A percentile compares a stretch with the other conserved stretches of the same genome.
Conservation (phyloP, 2,113 vertebrate genomes). For the Chamaetylas fuelleborni region DNA sequence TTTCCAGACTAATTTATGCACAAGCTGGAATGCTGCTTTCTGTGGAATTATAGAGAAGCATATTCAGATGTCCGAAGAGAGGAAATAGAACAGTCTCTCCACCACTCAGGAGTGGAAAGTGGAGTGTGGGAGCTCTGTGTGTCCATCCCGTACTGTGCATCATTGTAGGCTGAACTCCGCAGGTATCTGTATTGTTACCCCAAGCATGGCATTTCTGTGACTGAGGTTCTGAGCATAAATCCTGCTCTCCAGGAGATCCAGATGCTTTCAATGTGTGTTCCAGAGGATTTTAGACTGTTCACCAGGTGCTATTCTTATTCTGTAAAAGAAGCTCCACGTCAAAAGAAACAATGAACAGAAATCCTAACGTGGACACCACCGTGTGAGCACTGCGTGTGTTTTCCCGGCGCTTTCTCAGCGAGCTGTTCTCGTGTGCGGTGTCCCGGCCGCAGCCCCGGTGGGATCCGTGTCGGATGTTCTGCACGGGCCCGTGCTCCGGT, state of each 20-base stretch:
- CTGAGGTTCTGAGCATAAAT: not conserved
- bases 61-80: not conserved
- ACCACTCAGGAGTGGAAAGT: not conserved
- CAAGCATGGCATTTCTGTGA: not conserved
- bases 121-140: not conserved
- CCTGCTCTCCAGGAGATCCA: not conserved
- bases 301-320: not conserved
- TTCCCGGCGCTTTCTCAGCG: not conserved
- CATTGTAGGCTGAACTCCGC: not conserved
- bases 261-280: not conserved
- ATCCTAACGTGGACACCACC: accelerated
- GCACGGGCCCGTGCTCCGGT: accelerated
- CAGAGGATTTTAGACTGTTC: not conserved
- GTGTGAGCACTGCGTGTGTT: accelerated
- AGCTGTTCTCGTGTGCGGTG: accelerated
- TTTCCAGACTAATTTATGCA: not conserved
- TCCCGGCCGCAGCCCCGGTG: not conserved
- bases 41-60: not conserved
- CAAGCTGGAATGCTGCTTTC: not conserved
- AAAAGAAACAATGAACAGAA: not conserved
- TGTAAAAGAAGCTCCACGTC: not conserved
- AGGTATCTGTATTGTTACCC: not conserved
- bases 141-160: accelerated
- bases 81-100: not conserved
- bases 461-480: accelerated